Percentiles rank a stretch among this genome's conserved stretches.
Evolutionary conservation across 1,140 invertebrate species (phyloP).

Genomic region (Listronotus bonariensis): DNA sequence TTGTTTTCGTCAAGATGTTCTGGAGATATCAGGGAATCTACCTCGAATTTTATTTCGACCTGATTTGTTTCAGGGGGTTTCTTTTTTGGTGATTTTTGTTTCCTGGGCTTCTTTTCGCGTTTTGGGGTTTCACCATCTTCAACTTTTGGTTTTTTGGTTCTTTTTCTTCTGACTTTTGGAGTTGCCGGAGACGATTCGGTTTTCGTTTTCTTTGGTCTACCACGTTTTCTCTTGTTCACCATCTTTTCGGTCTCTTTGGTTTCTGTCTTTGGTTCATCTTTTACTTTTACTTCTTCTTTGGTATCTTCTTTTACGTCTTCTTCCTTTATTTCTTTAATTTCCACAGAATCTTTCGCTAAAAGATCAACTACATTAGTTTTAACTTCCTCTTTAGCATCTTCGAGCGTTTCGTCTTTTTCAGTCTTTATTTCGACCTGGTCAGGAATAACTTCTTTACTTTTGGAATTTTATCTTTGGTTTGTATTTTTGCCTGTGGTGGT

Average conservation of each 20-base stretch:
- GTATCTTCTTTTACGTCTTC: background rate
- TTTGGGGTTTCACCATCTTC: conserved; percentile 1
- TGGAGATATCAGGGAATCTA: conserved; percentile 25
- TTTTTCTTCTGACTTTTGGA: conserved; percentile 17
- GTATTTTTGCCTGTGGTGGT: background rate
- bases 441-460: conserved; percentile 18
- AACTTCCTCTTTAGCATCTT: conserved; percentile 4
- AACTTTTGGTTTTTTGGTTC: conserved; percentile 7
- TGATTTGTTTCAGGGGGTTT: conserved; percentile 14
- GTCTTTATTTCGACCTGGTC: conserved; percentile 26
- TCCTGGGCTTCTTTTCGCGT: conserved; percentile 9
- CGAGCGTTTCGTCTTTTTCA: conserved; percentile 14
- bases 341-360: background rate
- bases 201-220: conserved; percentile 37
- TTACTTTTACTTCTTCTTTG: conserved; percentile 9
- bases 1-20: conserved; percentile 26
- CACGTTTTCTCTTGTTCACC: conserved; percentile 35
- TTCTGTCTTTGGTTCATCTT: conserved; percentile 18
- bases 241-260: conserved; percentile 13
- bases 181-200: conserved; percentile 4
- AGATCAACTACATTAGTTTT: background rate
- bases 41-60: conserved; percentile 24
- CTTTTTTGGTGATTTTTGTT: conserved; percentile 21
- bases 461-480: conserved; percentile 21
- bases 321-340: background rate